These are phyloP conservation scores for Bettongia penicillata DNA, from an alignment of 2,113 vertebrate genomes.

Conservation along the genomic window DNA sequence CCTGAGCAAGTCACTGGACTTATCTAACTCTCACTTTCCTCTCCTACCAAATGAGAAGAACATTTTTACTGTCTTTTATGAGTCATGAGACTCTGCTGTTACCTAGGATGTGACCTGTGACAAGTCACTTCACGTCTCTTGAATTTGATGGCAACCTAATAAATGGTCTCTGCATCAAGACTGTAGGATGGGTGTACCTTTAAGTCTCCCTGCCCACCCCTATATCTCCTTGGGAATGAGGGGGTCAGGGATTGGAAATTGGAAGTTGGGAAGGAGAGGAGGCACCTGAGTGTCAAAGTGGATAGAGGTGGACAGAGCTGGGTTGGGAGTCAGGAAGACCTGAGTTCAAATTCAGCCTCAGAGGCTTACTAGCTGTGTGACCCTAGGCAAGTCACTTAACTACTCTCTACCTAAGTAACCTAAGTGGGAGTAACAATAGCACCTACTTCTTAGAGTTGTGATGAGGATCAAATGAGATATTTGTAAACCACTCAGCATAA, in stretches of 20 bases:
- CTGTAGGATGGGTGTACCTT: neutral
- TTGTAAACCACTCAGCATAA: neutral
- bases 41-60: neutral
- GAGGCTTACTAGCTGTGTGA: neutral
- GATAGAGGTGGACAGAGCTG: neutral
- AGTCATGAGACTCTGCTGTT: neutral
- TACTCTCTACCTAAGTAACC: neutral
- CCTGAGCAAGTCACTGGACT: neutral
- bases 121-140: neutral
- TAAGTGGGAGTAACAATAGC: neutral
- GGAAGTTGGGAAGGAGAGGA: neutral
- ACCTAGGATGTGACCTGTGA: neutral
- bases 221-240: neutral
- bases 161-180: neutral
- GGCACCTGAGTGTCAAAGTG: neutral
- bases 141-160: neutral
- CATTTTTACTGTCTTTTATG: neutral
- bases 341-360: neutral
- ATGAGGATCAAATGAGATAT: neutral
- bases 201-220: neutral
- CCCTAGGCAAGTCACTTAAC: neutral
- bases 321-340: neutral
- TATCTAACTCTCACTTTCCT: neutral
- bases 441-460: neutral
- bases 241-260: neutral